Percentiles rank a stretch among this genome's conserved stretches.
Conservation (phyloP, 2,113 vertebrate species). For the Polypterus senegalus region DNA sequence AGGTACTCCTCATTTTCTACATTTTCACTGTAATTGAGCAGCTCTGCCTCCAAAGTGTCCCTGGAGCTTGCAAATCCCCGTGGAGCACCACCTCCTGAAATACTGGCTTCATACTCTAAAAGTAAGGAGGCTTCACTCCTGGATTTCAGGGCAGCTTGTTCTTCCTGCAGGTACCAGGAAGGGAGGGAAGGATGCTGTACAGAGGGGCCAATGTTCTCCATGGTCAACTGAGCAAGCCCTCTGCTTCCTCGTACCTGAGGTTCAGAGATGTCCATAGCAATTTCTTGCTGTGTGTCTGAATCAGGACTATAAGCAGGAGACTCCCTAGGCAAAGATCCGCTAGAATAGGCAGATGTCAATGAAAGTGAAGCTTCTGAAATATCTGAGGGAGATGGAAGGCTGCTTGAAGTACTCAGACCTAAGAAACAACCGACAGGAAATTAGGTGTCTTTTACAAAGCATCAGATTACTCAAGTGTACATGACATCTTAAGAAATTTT, state of each 20-base stretch:
- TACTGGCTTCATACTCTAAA: constrained; percentile 47
- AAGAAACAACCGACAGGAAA: not conserved
- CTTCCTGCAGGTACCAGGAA: not conserved
- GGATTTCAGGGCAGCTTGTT: not conserved
- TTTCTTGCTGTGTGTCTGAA: constrained; percentile 5
- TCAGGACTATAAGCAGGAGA: constrained; percentile 36
- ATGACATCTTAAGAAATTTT: too few relatives aligned
- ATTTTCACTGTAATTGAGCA: constrained; percentile 49
- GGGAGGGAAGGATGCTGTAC: not conserved
- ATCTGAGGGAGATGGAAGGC: constrained; percentile 60
- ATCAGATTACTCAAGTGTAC: too few relatives aligned
- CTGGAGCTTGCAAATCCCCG: not conserved
- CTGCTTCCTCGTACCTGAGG: too few relatives aligned
- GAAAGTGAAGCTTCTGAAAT: constrained; percentile 49
- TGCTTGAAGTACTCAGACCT: constrained; percentile 63
- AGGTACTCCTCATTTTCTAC: constrained; percentile 50
- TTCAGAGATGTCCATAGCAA: constrained; percentile 30
- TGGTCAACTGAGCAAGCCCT: not conserved
- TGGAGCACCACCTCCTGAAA: not conserved
- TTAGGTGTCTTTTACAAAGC: too few relatives aligned
- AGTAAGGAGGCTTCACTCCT: constrained; percentile 29
- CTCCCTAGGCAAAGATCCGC: constrained; percentile 48
- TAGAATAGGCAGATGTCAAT: constrained; percentile 67
- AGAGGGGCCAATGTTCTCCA: constrained; percentile 21
- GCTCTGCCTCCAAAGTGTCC: constrained; percentile 34